Percentiles rank a stretch among this genome's conserved stretches.
phyloP scores from a whole-genome alignment of 2,113 vertebrate genomes.

The Vombatus ursinus region DNA sequence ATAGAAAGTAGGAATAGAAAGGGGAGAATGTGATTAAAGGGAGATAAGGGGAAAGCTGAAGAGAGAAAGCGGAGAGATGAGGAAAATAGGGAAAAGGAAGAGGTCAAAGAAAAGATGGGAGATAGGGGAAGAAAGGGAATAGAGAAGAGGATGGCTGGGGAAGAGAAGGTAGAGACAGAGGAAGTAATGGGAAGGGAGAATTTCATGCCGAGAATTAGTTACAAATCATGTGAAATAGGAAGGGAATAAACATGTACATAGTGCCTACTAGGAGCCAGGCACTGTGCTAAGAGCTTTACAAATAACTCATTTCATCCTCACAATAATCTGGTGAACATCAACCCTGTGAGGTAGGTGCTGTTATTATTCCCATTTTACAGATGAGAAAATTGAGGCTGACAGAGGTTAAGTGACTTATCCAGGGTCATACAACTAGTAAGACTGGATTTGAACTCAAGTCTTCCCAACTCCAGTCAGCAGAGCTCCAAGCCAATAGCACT shows the following conservation, averaged over 20 bases:
- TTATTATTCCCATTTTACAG: not conserved
- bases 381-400: not conserved
- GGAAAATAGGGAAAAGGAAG: not conserved
- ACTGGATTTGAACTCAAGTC: not conserved
- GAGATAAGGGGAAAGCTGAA: not conserved
- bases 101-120: not conserved
- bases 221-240: not conserved
- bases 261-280: not conserved
- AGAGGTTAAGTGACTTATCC: not conserved
- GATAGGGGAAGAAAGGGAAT: not conserved
- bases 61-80: not conserved
- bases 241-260: not conserved
- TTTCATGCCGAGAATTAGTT: not conserved
- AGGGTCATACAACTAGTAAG: not conserved
- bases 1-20: not conserved
- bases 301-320: not conserved
- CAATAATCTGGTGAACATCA: not conserved
- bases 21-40: rapidly evolving
- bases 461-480: not conserved
- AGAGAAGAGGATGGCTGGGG: not conserved
- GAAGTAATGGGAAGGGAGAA: not conserved
- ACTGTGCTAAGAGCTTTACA: not conserved
- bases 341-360: not conserved
- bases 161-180: not conserved
- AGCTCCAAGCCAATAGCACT: not conserved